Evolutionary conservation across 2,113 vertebrate genomes (phyloP), one percentile per base, ranked within the genome.

Genomic region (Calonectris borealis): DNA sequence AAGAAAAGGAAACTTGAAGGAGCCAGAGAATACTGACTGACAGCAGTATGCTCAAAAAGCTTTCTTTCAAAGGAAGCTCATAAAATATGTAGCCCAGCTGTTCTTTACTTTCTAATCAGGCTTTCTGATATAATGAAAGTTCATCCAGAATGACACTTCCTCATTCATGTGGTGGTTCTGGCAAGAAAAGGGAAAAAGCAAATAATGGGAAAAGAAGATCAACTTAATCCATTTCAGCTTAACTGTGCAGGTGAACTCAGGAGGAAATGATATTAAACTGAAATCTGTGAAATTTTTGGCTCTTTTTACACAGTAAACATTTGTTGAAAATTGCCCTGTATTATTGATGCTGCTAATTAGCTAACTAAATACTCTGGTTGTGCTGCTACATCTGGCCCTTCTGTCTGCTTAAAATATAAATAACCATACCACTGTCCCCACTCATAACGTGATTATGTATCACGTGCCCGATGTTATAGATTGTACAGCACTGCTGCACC

Each of bases 91-190:
- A 94, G 69, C 76, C 77, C 70, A 81, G 93, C 62, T 92, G 36
- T 90, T 96, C 68, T 85, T 91, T 89, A 85, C 90, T 93, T 95
- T 76, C 68, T 95, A 96, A 96, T 95, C 77, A 94, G 83, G 29
- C 57, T 36, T 81, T 93, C 49, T 93, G 68, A 54, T 88, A 95
- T 77, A 96, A 96, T 94, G 55, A 89, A 95, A 61, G 83, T 80
- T 96, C 69, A 96, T 87, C 82, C 72, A 94, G 61, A 88, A 88
- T 92, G 79, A 92, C 73, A 82, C 69, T 88, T 93, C 65, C 70
- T 96, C 65, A 68, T 96, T 96, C 86, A 62, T 68, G 24, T 60
- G 66, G 64, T 79, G 57, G 29, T 90, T 91, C 65, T 90, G 29
- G 90, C 62, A 94, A 96, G 78, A 86, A 92, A 91, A 66, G 25